Base-by-base conservation (phyloP, 2,797 vertebrate species). In the Rhinatrema bivittatum region DNA sequence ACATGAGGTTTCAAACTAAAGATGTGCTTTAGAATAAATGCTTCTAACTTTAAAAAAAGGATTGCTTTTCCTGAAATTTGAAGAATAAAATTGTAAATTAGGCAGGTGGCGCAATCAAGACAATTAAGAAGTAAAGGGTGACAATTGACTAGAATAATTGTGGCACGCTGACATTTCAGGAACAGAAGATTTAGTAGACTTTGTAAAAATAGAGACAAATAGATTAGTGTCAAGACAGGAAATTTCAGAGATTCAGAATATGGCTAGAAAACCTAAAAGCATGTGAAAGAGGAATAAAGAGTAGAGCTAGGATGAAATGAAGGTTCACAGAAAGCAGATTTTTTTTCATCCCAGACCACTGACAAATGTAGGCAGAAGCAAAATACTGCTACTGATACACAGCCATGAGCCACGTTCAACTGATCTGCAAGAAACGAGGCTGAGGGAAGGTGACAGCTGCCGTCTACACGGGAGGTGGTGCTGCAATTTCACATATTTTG, bases 401-500 rank as follows among this genome's bases (percentile, higher is more conserved):
- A n/a, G n/a, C n/a, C n/a, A 49, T 42, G 28, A 49, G 49, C 38
- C 42, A 29, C 33, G 26, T 33, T 42, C 25, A 32, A 39, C 49
- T 49, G 28, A 42, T 16, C 36, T 32, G 23, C 29, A 43, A 17
- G 21, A 20, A 31, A 19, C 50, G 25, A 37, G 25, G 43, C 32
- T 29, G 39, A 38, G 25, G 29, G 47, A 20, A 29, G 6, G 23
- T 28, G 39, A 39, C 47, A 50, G 47, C 39, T 50, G 47, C 47
- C 50, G 23, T 36, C 47, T 42, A 50, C 42, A 47, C 50, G 25
- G 39, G 47, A 42, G 39, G 47, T 34, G 38, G 29, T 25, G 16
- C 33, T 23, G 33, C 25, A n/a, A 20, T 22, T 12, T 24, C 34
- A 43, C 34, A 50, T 36, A 28, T 29, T 39, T 42, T 42, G 39